Evolutionary conservation across 2,113 vertebrate species (phyloP), one percentile per base, ranked within the genome.

Genomic region (Otis tarda): DNA sequence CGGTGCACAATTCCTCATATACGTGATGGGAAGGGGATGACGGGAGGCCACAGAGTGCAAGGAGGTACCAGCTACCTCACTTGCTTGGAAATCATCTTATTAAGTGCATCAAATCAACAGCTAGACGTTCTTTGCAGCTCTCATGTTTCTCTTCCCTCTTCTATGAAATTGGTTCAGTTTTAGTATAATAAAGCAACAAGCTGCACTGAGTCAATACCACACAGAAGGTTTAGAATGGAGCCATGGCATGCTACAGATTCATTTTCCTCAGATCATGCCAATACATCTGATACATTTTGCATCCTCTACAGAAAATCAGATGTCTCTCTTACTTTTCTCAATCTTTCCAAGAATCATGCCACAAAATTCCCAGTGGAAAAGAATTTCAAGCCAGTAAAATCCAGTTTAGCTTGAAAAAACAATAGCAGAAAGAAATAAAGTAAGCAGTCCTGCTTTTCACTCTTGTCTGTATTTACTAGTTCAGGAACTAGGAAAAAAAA

Each of bases 1-100:
- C 1, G 0, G 28, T 10, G 22, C 65, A 8, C 11, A 4, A 65
- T 39, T 28, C n/a, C 52, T 15, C 0, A 0, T 8, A 23, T 6
- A 28, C 0, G 0, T 22, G 78, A 76, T 0, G 11, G 67, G 56
- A 57, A 47, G 55, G 50, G 88, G 33, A 45, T 65, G 68, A 52
- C 0, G 0, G 60, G 61, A 67, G 20, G 59, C 17, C 80, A 52
- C 52, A 22, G 61, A 79, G 64, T 33, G 15, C 60, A 59, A 37
- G 87, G 50, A 77, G 27, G 19, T 65, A 41, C 41, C 47, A 69
- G 86, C 33, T 65, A 41, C 71, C 63, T 35, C 27, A 19, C 13
- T 75, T 73, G 17, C 68, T 52, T 83, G 50, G 22, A 63, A 65
- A 83, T 9, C 83, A 43, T 20, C 68, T 41, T 22, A 16, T 4